Evolutionary conservation across 1,140 invertebrate species (phyloP).

Genomic region (Hetaerina americana): DNA sequence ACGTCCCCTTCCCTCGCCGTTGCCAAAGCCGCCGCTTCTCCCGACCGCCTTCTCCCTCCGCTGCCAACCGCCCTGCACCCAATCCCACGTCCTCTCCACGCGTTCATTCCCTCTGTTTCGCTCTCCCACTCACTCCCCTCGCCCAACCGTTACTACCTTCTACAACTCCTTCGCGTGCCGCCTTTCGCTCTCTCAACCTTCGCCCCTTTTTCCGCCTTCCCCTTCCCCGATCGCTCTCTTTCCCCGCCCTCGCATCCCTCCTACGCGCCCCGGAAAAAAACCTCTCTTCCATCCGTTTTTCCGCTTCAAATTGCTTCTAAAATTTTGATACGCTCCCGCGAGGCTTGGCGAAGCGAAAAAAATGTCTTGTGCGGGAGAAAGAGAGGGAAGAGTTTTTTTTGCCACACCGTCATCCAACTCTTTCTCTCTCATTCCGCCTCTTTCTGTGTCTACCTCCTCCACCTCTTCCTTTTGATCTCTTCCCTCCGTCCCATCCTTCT

Average conservation of each 20-base stretch:
- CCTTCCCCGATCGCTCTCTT: not conserved
- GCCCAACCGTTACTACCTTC: too few species aligned
- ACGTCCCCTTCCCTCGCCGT: not conserved
- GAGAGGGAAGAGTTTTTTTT: too few species aligned
- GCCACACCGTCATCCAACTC: too few species aligned
- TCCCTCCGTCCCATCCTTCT: too few species aligned
- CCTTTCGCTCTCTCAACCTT: not conserved
- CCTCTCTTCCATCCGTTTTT: not conserved
- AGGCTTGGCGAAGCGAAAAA: not conserved
- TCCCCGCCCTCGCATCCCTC: not conserved
- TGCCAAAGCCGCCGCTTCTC: not conserved
- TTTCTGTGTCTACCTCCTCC: too few species aligned
- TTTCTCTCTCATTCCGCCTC: too few species aligned
- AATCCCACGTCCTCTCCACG: not conserved
- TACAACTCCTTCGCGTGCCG: not conserved
- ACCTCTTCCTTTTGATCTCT: too few species aligned
- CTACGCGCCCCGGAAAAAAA: not conserved
- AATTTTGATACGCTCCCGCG: not conserved
- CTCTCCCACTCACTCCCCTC: too few species aligned
- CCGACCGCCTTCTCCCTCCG: not conserved
- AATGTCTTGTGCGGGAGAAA: not conserved
- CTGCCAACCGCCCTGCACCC: not conserved
- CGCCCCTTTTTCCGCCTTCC: not conserved
- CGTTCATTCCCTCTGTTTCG: not conserved
- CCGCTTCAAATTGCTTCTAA: not conserved